A percentile compares a stretch with the other conserved stretches of the same genome.
Conservation (phyloP, 2,113 vertebrate species). For the Acanthochromis polyacanthus region DNA sequence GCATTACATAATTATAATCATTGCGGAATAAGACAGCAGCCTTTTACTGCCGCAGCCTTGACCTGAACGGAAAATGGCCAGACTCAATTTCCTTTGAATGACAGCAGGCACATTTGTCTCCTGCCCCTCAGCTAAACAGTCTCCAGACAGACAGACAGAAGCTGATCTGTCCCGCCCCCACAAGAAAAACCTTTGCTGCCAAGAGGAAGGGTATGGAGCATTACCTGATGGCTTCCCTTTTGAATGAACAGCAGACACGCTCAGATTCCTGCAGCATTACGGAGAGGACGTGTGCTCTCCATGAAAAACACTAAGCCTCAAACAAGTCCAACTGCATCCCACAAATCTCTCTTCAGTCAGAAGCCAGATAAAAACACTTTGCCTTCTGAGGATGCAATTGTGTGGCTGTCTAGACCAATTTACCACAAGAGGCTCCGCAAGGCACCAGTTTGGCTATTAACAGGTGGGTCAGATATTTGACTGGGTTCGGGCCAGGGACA, state of each 20-base stretch:
- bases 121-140: slow-evolving; percentile 52
- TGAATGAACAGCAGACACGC: slow-evolving; percentile 49
- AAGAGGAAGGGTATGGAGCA: slow-evolving; percentile 41
- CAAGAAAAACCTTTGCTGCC: slow-evolving; percentile 42
- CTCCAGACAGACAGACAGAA: slow-evolving; percentile 69
- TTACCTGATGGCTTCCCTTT: slow-evolving; percentile 59
- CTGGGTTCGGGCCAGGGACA: slow-evolving; percentile 62
- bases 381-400: slow-evolving; percentile 58
- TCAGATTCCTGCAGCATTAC: slow-evolving; percentile 61
- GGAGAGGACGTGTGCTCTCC: slow-evolving; percentile 27
- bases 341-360: slow-evolving; percentile 47
- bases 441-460: slow-evolving; percentile 62
- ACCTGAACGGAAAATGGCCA: slow-evolving; percentile 61
- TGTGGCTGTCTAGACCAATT: slow-evolving; percentile 72
- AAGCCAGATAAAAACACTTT: slow-evolving; percentile 65
- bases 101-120: slow-evolving; percentile 60
- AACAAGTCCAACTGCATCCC: slow-evolving; percentile 57
- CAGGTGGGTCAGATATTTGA: slow-evolving; percentile 81
- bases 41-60: slow-evolving; percentile 49
- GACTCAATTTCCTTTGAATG: slow-evolving; percentile 65
- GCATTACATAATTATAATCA: slow-evolving; percentile 61
- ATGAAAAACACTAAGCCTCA: slow-evolving; percentile 63
- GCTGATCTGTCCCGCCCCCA: slow-evolving; percentile 53
- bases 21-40: slow-evolving; percentile 53
- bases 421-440: slow-evolving; percentile 49